Conservation (phyloP, 2,888 invertebrate species). For the Yponomeuta cagnagella region DNA sequence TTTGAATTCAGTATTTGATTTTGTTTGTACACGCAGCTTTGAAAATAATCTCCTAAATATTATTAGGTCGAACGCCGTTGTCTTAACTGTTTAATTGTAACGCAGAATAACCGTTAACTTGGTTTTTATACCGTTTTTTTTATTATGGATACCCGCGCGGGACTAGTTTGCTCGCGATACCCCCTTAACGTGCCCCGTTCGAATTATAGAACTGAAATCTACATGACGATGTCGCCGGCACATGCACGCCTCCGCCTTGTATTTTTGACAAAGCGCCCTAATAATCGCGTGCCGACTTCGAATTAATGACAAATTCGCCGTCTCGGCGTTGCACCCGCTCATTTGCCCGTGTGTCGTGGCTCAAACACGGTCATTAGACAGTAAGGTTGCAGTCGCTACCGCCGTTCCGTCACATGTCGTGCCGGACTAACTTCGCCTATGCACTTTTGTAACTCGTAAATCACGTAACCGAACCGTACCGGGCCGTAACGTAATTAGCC, state of each 20-base stretch:
- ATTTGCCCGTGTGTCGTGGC: constrained; percentile 55
- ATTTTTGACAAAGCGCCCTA: constrained; percentile 63
- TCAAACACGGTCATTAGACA: constrained; percentile 71
- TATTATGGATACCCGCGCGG: too few species aligned
- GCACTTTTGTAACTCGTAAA: constrained; percentile 51
- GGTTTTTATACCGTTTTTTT: too few species aligned
- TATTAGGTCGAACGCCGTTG: too few species aligned
- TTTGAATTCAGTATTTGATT: too few species aligned
- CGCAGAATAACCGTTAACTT: too few species aligned
- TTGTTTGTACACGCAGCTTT: too few species aligned
- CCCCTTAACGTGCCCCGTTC: constrained; percentile 51
- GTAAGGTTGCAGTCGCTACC: constrained; percentile 51
- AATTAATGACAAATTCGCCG: constrained; percentile 68
- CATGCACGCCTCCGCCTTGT: constrained; percentile 52
- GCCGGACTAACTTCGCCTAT: constrained; percentile 34
- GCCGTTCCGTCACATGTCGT: constrained; percentile 56
- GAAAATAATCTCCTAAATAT: too few species aligned
- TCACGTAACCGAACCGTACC: constrained; percentile 37
- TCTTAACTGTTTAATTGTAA: too few species aligned
- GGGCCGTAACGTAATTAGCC: constrained; percentile 49
- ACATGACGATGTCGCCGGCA: constrained; percentile 60
- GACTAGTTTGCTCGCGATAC: too few species aligned
- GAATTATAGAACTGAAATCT: constrained; percentile 69
- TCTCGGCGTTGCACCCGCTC: constrained; percentile 62
- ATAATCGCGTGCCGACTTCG: constrained; percentile 67